Conservation (phyloP, 2,113 vertebrate genomes). For the Trochalopteron elliotii region DNA sequence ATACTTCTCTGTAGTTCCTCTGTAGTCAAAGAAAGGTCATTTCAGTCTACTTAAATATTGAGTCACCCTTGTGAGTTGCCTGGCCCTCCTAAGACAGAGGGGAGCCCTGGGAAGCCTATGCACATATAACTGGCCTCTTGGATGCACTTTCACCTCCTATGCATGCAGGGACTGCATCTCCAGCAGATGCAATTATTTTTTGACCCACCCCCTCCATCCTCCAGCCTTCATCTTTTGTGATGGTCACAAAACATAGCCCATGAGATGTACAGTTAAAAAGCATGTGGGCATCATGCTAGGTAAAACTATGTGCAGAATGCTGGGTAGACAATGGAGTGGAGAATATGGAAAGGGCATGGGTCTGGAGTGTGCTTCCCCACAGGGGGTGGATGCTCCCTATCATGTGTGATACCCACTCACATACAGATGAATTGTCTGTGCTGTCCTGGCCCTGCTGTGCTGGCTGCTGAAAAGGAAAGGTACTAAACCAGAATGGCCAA, state of each 20-base stretch:
- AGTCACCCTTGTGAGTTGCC: not conserved
- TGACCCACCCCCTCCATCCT: not conserved
- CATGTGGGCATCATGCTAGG: not conserved
- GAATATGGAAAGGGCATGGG: not conserved
- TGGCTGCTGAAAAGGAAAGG: not conserved
- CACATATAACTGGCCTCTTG: not conserved
- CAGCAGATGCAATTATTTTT: not conserved
- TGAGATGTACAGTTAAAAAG: not conserved
- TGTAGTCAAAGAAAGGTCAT: not conserved
- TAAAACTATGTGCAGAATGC: rapidly evolving
- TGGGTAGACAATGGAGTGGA: not conserved
- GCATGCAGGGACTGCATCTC: not conserved
- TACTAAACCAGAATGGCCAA: not conserved
- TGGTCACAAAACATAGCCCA: not conserved
- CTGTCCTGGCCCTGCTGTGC: not conserved
- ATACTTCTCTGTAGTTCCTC: not conserved
- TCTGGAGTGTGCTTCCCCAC: not conserved
- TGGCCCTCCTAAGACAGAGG: not conserved
- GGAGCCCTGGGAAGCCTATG: not conserved
- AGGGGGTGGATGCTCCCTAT: not conserved
- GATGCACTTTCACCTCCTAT: not conserved
- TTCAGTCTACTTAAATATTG: not conserved
- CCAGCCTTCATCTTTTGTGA: rapidly evolving
- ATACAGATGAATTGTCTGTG: rapidly evolving
- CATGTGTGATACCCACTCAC: not conserved